phyloP scores from a whole-genome alignment of 2,113 vertebrate species.

The Macrotus californicus region DNA sequence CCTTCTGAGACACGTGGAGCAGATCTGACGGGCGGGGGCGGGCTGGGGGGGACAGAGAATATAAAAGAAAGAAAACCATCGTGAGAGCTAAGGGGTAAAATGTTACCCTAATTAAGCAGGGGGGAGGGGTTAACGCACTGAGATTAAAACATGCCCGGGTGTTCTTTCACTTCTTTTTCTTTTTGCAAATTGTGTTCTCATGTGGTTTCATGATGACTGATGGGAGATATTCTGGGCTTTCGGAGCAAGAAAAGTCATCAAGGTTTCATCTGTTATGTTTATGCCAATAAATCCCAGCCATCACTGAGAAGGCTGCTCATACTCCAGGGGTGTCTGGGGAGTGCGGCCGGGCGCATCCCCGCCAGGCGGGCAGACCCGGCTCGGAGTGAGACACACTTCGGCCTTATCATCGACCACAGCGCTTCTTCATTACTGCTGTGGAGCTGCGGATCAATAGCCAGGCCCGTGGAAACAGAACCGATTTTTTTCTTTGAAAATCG shows the following conservation, averaged over 20 bases:
- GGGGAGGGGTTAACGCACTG: conserved; percentile 58
- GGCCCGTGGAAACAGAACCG: conserved; percentile 78
- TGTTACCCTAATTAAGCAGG: conserved; percentile 55
- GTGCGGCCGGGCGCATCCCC: conserved; percentile 54
- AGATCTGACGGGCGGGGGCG: background rate
- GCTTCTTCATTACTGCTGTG: conserved; percentile 80
- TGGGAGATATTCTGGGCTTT: conserved; percentile 73
- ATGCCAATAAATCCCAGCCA: conserved; percentile 76
- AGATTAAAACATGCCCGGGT: conserved; percentile 55
- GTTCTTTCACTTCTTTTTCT: background rate
- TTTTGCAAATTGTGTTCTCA: conserved; percentile 70
- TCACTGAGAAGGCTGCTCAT: conserved; percentile 54
- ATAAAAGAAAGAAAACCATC: conserved; percentile 41
- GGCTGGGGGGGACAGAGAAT: background rate
- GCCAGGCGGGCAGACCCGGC: conserved; percentile 64
- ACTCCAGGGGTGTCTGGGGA: conserved; percentile 27
- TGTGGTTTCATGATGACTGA: conserved; percentile 67
- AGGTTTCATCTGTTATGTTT: conserved; percentile 80
- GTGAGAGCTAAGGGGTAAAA: conserved; percentile 45
- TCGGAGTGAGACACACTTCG: conserved; percentile 72
- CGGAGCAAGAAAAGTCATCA: conserved; percentile 67
- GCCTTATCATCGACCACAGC: conserved; percentile 81
- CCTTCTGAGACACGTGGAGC: conserved; percentile 61
- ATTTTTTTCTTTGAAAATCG: conserved; percentile 78
- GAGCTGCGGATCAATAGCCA: conserved; percentile 75